Evolutionary conservation across 2,888 invertebrate genomes (phyloP), one percentile per base, ranked within the genome.

Genomic region (Stenodera caucasica): DNA sequence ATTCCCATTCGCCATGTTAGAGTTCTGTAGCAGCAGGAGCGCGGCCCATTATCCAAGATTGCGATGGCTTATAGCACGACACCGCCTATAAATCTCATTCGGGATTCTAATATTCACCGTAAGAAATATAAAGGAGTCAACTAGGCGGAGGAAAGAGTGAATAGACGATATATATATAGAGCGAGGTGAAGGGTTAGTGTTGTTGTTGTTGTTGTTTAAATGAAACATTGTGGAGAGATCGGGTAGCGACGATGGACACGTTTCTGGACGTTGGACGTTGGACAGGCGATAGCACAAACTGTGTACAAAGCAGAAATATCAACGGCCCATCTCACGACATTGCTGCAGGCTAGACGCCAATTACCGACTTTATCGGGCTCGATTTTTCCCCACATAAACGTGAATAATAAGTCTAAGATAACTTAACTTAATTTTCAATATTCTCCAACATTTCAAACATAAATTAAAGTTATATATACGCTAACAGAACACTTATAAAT

Each of bases 1-100:
- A 80, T 81, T 80, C 81, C 72, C 78, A 73, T 77, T 77, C 77
- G 77, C 79, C 78, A 76, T 78, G 77, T 77, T 77, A 71, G 45
- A 45, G 70, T 69, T 73, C 70, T 71, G 71, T 70, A 70, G 71
- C 69, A 66, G 70, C 66, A 65, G 74, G 67, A 73, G 75, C 76
- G 74, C 64, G 73, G 72, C 77, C 78, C 80, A 80, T 80, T 80
- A 80, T 80, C 79, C 79, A 76, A 79, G 79, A 79, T 79, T 79
- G 80, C 79, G 73, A 79, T 77, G 78, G 79, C 79, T 79, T 80
- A 79, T 78, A 77, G 77, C 77, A 70, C 75, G 77, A 79, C 78
- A 77, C 73, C 72, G 77, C 70, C 77, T 67, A 77, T 80, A 79
- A 80, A 80, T 80, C 79, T 78, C 77, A 69, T 77, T 77, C 76